Percentiles rank a stretch among this genome's conserved stretches.
Evolutionary conservation across 1,140 invertebrate species (phyloP).

Genomic region (Ectropis grisescens): DNA sequence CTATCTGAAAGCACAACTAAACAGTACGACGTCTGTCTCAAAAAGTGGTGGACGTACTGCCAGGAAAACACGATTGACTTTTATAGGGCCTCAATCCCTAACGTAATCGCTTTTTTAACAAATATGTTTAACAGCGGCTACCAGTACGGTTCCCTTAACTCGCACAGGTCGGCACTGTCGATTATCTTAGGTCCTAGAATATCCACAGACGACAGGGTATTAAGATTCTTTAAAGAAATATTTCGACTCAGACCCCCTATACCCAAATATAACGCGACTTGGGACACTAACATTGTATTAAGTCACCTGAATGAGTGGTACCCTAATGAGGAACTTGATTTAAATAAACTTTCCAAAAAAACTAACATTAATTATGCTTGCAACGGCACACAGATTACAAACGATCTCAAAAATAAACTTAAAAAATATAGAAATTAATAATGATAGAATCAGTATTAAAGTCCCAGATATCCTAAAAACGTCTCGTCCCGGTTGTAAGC

Average conservation of each 20-base stretch:
- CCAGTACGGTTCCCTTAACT: constrained; percentile 8
- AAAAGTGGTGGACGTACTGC: too few species aligned
- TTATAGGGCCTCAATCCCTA: constrained; percentile 4
- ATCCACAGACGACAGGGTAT: constrained; percentile 7
- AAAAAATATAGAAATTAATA: too few species aligned
- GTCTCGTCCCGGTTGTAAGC: too few species aligned
- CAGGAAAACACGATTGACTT: neutral
- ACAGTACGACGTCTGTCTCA: constrained; percentile 4
- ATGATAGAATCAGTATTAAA: too few species aligned
- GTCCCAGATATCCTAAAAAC: too few species aligned
- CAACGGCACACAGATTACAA: too few species aligned
- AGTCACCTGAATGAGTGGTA: neutral
- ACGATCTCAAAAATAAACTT: too few species aligned
- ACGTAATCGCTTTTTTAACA: constrained; percentile 9
- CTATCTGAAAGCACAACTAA: constrained; percentile 8
- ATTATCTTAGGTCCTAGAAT: neutral
- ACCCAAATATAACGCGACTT: constrained; percentile 13
- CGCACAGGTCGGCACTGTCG: constrained; percentile 3
- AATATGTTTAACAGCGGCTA: constrained; percentile 3
- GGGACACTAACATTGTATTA: constrained; percentile 10
- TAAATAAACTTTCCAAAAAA: too few species aligned
- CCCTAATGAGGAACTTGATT: too few species aligned
- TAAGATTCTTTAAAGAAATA: constrained; percentile 14
- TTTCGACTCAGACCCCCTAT: constrained; percentile 9
- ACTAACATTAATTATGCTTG: too few species aligned